phyloP scores from a whole-genome alignment of 2,888 invertebrate genomes.

The Rotaria macrura region DNA sequence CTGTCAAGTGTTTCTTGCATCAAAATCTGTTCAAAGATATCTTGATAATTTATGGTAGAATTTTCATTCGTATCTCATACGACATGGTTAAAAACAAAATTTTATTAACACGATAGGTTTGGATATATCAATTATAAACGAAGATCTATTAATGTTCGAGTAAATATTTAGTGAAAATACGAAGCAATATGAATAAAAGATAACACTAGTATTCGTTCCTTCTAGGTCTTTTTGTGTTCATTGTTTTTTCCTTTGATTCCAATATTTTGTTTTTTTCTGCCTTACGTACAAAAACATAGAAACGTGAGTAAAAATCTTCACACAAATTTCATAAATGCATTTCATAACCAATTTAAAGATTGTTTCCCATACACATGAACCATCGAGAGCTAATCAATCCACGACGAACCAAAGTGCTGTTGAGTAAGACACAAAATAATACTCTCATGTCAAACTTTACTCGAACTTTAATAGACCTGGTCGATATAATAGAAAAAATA shows the following conservation, averaged over 20 bases:
- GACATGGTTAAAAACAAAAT: too few relatives aligned
- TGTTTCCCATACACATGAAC: neutral
- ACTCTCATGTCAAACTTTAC: too few relatives aligned
- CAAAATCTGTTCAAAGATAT: conserved; percentile 1
- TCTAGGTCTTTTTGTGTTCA: neutral
- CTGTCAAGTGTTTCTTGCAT: neutral
- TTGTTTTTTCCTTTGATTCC: neutral
- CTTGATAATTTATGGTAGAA: neutral
- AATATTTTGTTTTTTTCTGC: neutral
- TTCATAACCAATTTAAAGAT: neutral
- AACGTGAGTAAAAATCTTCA: neutral
- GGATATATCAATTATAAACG: neutral
- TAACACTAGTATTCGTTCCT: neutral
- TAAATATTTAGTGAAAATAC: neutral
- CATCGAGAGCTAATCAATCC: neutral
- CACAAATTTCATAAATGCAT: neutral
- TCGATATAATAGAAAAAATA: neutral
- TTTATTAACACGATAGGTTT: too few relatives aligned
- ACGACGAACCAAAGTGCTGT: neutral
- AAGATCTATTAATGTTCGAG: neutral
- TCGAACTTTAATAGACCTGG: neutral
- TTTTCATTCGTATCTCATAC: neutral
- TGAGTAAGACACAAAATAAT: neutral
- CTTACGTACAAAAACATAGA: conserved; percentile 14
- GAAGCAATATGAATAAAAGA: neutral